Percentiles rank a stretch among this genome's conserved stretches.
These are phyloP conservation scores for Meiosimyza platycephala DNA, from an alignment of 2,888 invertebrate species.

Conservation along the genomic window DNA sequence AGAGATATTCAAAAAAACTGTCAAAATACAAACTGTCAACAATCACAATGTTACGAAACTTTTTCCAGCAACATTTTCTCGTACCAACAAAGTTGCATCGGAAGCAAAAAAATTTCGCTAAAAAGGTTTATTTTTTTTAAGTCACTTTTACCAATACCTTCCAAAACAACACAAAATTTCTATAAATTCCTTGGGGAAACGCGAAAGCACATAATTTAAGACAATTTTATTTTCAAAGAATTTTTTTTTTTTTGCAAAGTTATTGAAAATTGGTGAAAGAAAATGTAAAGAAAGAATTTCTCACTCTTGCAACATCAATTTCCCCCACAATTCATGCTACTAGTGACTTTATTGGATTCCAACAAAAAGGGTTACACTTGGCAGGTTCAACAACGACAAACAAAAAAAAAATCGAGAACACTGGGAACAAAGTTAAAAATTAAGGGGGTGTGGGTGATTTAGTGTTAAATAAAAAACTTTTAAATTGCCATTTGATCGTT, in stretches of 20 bases:
- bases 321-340: neutral
- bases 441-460: constrained; percentile 23
- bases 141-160: neutral
- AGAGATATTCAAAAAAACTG: constrained; percentile 38
- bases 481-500: constrained; percentile 66
- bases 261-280: constrained; percentile 41
- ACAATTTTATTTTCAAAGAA: constrained; percentile 36
- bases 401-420: neutral
- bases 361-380: constrained; percentile 28
- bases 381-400: neutral
- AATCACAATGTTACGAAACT: constrained; percentile 28
- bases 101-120: neutral
- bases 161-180: constrained; percentile 22
- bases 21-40: constrained; percentile 43
- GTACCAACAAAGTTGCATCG: too few relatives aligned
- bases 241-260: constrained; percentile 34
- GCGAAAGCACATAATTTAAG: constrained; percentile 41
- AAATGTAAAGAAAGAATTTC: constrained; percentile 31
- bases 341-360: constrained; percentile 25
- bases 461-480: constrained; percentile 46
- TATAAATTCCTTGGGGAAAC: constrained; percentile 40
- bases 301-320: constrained; percentile 2
- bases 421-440: neutral
- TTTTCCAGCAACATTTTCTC: too few relatives aligned
- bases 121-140: constrained; percentile 24